phyloP scores from a whole-genome alignment of 2,888 invertebrate species.

The Phengaris alcon region DNA sequence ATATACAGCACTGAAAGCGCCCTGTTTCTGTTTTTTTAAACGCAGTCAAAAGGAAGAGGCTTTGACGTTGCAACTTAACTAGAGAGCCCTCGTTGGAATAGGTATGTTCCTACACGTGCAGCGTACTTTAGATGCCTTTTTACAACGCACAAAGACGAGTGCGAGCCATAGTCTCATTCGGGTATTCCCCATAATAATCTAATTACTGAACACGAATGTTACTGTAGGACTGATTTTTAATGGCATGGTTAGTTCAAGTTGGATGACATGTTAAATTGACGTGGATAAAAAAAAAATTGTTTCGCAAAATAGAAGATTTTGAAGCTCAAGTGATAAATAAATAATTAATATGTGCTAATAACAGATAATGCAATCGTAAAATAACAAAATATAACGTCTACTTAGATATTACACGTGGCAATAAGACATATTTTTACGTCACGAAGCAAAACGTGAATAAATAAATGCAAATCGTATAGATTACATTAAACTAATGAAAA shows the following conservation, averaged over 20 bases:
- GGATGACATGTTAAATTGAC: neutral
- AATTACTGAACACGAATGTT: slow-evolving; percentile 7
- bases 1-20: slow-evolving; percentile 53
- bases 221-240: neutral
- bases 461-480: neutral
- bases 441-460: neutral
- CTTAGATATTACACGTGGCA: too few species aligned
- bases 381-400: too few species aligned
- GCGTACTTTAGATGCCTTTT: slow-evolving; percentile 46
- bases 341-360: too few species aligned
- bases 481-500: slow-evolving; percentile 41
- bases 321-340: neutral
- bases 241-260: neutral
- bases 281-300: neutral
- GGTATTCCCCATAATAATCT: slow-evolving; percentile 28
- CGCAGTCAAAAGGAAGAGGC: slow-evolving; percentile 73
- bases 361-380: too few species aligned
- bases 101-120: slow-evolving; percentile 53
- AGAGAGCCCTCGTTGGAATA: slow-evolving; percentile 52
- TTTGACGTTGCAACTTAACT: slow-evolving; percentile 65
- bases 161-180: slow-evolving; percentile 21
- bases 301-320: too few species aligned
- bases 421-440: neutral
- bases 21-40: slow-evolving; percentile 52
- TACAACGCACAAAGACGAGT: slow-evolving; percentile 34